These are phyloP conservation scores for Solea solea DNA, from an alignment of 2,113 vertebrate species.

Conservation along the genomic window DNA sequence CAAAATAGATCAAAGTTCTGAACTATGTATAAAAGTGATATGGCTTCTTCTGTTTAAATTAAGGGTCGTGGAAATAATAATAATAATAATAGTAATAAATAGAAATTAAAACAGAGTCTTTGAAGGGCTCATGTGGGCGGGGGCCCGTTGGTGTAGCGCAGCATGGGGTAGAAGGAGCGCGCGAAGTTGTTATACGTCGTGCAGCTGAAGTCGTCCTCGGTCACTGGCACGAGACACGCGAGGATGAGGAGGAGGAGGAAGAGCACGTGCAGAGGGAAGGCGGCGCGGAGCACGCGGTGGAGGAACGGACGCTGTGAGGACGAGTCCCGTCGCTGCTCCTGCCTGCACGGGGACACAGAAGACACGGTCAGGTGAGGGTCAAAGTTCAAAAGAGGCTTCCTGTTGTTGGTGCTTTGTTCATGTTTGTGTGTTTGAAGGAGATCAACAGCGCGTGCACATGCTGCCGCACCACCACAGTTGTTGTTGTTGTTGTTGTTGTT, in stretches of 20 bases:
- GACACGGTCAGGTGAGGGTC: not conserved
- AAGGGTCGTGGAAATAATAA: constrained; percentile 14
- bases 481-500: too few relatives aligned
- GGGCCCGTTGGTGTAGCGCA: constrained; percentile 92
- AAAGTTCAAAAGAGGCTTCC: not conserved
- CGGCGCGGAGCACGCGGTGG: constrained; percentile 84
- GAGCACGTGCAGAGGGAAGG: constrained; percentile 88
- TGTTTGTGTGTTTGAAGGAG: too few relatives aligned
- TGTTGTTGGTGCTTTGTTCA: too few relatives aligned
- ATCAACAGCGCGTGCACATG: too few relatives aligned
- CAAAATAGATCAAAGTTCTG: constrained; percentile 23
- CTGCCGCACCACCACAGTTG: too few relatives aligned
- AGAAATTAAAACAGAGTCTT: constrained; percentile 46
- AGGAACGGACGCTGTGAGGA: constrained; percentile 80
- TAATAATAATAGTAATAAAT: constrained; percentile 55
- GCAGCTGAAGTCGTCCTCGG: constrained; percentile 89
- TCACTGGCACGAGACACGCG: constrained; percentile 85
- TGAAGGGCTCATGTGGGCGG: constrained; percentile 87
- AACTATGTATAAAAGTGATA: constrained; percentile 20
- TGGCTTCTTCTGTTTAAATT: constrained; percentile 49
- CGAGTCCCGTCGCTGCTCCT: constrained; percentile 20
- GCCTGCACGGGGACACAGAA: constrained; percentile 19
- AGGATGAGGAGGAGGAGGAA: constrained; percentile 87
- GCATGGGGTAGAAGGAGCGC: constrained; percentile 94
- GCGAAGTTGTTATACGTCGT: constrained; percentile 91